These are phyloP conservation scores for Odocoileus hemionus DNA, from an alignment of 2,113 vertebrate genomes.

Conservation along the genomic window DNA sequence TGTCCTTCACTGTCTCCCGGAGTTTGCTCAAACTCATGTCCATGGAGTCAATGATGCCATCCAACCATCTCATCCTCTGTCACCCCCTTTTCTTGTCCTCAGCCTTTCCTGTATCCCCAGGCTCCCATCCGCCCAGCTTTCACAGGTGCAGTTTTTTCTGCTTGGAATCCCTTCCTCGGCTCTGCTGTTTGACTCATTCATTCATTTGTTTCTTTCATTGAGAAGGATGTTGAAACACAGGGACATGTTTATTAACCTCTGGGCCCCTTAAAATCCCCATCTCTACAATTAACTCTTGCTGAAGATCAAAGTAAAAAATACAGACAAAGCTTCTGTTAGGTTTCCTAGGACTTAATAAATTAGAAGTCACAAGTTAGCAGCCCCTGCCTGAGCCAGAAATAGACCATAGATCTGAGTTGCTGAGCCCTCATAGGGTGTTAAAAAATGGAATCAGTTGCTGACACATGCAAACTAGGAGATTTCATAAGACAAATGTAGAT, in stretches of 20 bases:
- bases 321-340: neutral
- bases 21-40: neutral
- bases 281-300: neutral
- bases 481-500: neutral
- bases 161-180: neutral
- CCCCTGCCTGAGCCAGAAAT: rapidly evolving
- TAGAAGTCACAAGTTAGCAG: neutral
- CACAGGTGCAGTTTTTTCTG: rapidly evolving
- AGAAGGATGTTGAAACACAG: neutral
- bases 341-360: neutral
- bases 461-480: neutral
- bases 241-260: rapidly evolving
- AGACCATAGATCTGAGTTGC: rapidly evolving
- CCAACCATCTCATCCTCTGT: neutral
- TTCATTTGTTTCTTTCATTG: neutral
- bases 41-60: neutral
- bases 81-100: neutral
- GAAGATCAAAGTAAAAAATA: neutral
- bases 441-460: neutral
- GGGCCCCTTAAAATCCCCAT: rapidly evolving
- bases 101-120: rapidly evolving
- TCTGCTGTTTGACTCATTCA: neutral
- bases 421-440: too few species aligned
- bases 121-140: neutral
- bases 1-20: neutral